These are phyloP conservation scores for Brachionus angularis DNA, from an alignment of 1,140 invertebrate genomes.

Conservation along the genomic window DNA sequence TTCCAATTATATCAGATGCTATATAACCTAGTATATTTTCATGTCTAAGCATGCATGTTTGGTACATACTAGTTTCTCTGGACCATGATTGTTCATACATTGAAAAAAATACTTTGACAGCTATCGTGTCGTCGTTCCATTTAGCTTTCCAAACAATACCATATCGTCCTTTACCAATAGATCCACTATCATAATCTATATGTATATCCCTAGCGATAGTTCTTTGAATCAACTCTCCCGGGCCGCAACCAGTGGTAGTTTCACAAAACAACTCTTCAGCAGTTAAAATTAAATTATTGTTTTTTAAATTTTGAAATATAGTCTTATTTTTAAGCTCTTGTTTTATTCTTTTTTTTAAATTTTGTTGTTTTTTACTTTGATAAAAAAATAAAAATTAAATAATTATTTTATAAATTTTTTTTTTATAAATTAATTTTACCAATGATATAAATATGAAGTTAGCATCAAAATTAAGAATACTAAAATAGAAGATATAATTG, in stretches of 20 bases:
- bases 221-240: conserved; percentile 82
- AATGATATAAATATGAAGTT: too few relatives aligned
- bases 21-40: conserved; percentile 76
- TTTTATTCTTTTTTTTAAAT: too few relatives aligned
- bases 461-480: too few relatives aligned
- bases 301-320: too few relatives aligned
- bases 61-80: conserved; percentile 83
- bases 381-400: too few relatives aligned
- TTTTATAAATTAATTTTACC: too few relatives aligned
- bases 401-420: too few relatives aligned
- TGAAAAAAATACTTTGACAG: conserved; percentile 84
- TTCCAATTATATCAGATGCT: conserved; percentile 52
- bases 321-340: too few relatives aligned
- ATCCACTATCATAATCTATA: conserved; percentile 70
- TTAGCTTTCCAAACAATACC: conserved; percentile 81
- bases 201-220: conserved; percentile 91
- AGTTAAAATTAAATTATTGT: too few relatives aligned
- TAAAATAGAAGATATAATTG: too few relatives aligned
- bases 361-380: too few relatives aligned
- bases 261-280: too few relatives aligned
- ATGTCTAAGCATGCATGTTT: conserved; percentile 82
- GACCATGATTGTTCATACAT: conserved; percentile 81
- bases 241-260: conserved; percentile 58
- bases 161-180: conserved; percentile 77
- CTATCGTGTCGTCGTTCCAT: conserved; percentile 80